phyloP scores from a whole-genome alignment of 2,113 vertebrate genomes.

The Leucopsar rothschildi region DNA sequence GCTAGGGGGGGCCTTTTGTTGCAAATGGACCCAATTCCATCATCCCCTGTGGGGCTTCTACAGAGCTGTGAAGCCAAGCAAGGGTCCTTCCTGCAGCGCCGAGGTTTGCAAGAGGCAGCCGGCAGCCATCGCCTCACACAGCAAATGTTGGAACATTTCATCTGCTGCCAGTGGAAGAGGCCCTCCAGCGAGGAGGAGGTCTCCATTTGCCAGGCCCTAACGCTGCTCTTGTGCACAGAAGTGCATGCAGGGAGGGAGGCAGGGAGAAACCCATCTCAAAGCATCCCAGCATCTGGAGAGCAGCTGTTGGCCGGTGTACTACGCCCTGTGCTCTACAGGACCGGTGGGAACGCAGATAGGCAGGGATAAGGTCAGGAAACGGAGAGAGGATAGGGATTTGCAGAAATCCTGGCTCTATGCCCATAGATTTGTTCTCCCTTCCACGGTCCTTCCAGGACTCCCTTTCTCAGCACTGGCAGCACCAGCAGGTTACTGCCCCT shows the following conservation, averaged over 20 bases:
- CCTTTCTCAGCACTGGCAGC: constrained; percentile 26
- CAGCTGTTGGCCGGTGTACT: not conserved
- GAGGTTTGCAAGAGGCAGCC: not conserved
- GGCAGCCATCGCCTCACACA: not conserved
- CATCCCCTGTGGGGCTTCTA: not conserved
- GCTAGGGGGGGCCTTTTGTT: not conserved
- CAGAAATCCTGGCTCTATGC: not conserved
- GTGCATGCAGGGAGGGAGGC: not conserved
- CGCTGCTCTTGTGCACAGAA: not conserved
- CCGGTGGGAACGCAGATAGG: constrained; percentile 23
- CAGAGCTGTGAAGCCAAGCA: not conserved
- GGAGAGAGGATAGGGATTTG: constrained; percentile 19
- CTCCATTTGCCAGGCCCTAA: not conserved
- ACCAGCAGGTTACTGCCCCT: constrained; percentile 10
- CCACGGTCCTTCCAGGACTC: constrained; percentile 10
- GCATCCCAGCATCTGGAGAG: constrained; percentile 45
- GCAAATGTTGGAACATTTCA: not conserved
- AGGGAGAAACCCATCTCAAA: constrained; percentile 11
- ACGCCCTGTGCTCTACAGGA: not conserved
- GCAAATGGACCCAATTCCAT: not conserved
- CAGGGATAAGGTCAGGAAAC: constrained; percentile 41
- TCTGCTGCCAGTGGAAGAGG: not conserved
- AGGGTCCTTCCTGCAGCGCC: not conserved
- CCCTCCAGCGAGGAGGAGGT: not conserved
- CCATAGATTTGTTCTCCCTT: constrained; percentile 35